phyloP scores from a whole-genome alignment of 92 coral and sea anemone genomes.

The Chrysogorgia sp. region DNA sequence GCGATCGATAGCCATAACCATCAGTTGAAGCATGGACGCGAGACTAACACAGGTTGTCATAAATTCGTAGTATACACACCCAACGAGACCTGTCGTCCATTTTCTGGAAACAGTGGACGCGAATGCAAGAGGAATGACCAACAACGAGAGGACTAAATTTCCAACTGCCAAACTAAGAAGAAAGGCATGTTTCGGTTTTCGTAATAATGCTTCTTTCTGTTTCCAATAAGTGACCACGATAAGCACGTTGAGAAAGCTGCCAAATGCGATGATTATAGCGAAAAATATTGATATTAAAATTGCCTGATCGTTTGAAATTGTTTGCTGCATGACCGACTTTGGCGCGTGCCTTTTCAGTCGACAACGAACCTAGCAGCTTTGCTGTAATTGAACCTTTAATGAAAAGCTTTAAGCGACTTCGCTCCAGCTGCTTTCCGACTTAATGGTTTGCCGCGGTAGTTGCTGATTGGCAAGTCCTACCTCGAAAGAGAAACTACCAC shows the following conservation, averaged over 20 bases:
- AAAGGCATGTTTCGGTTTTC: conserved; percentile 38
- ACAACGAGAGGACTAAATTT: conserved; percentile 61
- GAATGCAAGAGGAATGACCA: conserved; percentile 61
- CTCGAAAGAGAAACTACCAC: no score
- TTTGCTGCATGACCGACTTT: no score
- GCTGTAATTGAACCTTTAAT: no score
- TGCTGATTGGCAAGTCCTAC: no score
- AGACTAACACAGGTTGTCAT: conserved; percentile 58
- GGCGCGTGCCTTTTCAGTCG: no score
- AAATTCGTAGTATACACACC: conserved; percentile 68
- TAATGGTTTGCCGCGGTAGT: no score
- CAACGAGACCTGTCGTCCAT: conserved; percentile 49
- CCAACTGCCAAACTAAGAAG: conserved; percentile 73
- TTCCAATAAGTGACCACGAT: conserved; percentile 54
- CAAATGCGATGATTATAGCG: neutral
- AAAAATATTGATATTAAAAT: neutral
- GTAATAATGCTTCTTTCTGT: conserved; percentile 45
- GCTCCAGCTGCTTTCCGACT: no score
- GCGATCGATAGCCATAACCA: conserved; percentile 65
- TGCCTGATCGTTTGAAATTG: neutral
- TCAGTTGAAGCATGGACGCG: conserved; percentile 68
- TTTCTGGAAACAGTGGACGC: conserved; percentile 53
- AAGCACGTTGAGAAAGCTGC: conserved; percentile 53
- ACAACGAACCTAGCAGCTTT: no score
- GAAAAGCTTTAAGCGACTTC: no score